Evolutionary conservation across 1,140 invertebrate genomes (phyloP).

Genomic region (Leguminivora glycinivorella): DNA sequence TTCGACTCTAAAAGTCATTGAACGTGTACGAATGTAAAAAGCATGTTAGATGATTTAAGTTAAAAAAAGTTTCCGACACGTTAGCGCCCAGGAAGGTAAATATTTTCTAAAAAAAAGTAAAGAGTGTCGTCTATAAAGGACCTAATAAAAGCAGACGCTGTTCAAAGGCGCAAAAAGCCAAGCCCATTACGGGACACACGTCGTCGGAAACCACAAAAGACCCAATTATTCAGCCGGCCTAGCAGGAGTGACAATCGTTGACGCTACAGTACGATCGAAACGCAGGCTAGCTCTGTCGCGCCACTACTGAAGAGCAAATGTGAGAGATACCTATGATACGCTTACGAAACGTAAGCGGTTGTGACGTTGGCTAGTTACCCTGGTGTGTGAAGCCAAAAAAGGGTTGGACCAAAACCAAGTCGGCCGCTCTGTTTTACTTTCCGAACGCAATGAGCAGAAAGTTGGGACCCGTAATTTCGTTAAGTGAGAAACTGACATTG

Average conservation of each 20-base stretch:
- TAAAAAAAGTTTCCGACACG: not conserved
- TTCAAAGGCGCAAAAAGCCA: constrained; percentile 54
- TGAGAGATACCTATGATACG: too few species aligned
- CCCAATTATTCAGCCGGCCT: constrained; percentile 66
- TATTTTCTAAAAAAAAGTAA: constrained; percentile 36
- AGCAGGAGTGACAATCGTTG: too few species aligned
- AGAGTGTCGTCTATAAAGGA: constrained; percentile 38
- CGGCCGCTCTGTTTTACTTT: constrained; percentile 47
- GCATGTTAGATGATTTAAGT: not conserved
- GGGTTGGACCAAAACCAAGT: constrained; percentile 53
- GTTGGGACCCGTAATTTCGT: constrained; percentile 15
- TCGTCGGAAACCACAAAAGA: constrained; percentile 59
- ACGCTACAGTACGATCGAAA: too few species aligned
- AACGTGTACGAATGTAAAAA: not conserved
- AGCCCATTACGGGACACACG: constrained; percentile 55
- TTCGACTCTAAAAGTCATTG: too few species aligned
- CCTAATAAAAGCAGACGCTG: constrained; percentile 37
- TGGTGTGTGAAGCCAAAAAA: constrained; percentile 55
- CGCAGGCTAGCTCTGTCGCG: too few species aligned
- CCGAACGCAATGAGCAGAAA: constrained; percentile 33
- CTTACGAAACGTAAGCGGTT: too few species aligned
- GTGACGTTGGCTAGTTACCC: too few species aligned
- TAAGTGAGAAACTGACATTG: not conserved
- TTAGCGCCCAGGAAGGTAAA: constrained; percentile 27
- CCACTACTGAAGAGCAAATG: too few species aligned